phyloP scores from a whole-genome alignment of 2,797 vertebrate species.

The Pseudocheirus occidentalis region DNA sequence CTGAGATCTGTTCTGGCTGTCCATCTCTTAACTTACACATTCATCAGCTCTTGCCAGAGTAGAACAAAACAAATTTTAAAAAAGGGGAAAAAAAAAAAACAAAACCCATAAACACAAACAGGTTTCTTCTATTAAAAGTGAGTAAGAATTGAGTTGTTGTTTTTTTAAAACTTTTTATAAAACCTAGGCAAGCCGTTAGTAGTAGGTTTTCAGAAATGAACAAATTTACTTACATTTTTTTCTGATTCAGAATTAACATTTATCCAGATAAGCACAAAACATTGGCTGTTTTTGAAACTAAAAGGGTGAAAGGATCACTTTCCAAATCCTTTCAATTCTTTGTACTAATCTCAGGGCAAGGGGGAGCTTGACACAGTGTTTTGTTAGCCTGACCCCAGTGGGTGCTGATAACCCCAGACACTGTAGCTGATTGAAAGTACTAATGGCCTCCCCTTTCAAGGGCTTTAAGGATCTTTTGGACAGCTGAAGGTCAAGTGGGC shows the following conservation, averaged over 20 bases:
- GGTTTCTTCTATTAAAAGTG: neutral
- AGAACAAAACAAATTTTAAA: neutral
- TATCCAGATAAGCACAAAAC: neutral
- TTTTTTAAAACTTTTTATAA: no score
- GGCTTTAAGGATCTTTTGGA: neutral
- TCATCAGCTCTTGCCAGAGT: constrained; percentile 14
- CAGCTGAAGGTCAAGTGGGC: neutral
- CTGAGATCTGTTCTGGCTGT: constrained; percentile 1
- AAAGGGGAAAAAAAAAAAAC: constrained; percentile 24
- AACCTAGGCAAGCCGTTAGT: neutral
- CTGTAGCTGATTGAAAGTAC: neutral
- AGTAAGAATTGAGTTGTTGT: neutral
- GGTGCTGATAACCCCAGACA: neutral
- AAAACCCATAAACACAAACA: constrained; percentile 1
- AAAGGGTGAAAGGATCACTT: constrained; percentile 31
- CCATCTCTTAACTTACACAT: constrained; percentile 1
- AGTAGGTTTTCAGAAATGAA: constrained; percentile 30
- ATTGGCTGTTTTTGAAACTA: constrained; percentile 39
- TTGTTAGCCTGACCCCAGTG: constrained; percentile 11
- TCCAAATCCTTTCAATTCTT: constrained; percentile 16
- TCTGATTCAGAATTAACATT: constrained; percentile 22
- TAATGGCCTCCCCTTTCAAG: neutral
- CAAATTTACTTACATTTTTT: constrained; percentile 41
- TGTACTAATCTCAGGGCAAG: constrained; percentile 9
- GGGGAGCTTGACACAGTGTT: neutral